These are phyloP conservation scores for Lagothrix lagotricha DNA, from an alignment of 2,797 vertebrate genomes.

Conservation along the genomic window DNA sequence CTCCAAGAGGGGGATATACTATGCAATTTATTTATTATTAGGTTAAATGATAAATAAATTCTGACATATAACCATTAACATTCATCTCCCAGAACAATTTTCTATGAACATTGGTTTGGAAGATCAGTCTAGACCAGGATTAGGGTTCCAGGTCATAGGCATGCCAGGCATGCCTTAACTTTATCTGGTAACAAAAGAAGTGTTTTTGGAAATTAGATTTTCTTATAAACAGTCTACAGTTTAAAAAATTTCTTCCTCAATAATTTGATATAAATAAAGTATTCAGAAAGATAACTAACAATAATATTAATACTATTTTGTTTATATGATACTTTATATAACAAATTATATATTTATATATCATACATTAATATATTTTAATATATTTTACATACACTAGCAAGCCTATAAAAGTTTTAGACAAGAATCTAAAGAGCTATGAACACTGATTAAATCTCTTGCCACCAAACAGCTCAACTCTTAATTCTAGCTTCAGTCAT, in stretches of 20 bases:
- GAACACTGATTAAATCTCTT: slow-evolving; percentile 19
- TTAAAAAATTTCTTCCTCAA: slow-evolving; percentile 37
- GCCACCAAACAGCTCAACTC: not conserved
- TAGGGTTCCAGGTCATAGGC: not conserved
- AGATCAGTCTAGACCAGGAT: not conserved
- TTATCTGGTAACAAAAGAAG: slow-evolving; percentile 23
- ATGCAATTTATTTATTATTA: slow-evolving; percentile 16
- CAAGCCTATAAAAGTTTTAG: slow-evolving; percentile 5
- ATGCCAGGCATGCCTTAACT: not conserved
- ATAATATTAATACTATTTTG: not conserved
- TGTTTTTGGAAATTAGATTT: not conserved
- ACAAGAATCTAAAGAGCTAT: not conserved
- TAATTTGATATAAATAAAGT: slow-evolving; percentile 36
- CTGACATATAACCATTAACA: not conserved
- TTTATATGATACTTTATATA: slow-evolving; percentile 24
- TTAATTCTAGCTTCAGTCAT: slow-evolving; percentile 48
- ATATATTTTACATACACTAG: slow-evolving; percentile 21
- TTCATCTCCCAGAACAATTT: not conserved
- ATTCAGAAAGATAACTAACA: not conserved
- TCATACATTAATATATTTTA: slow-evolving; percentile 15
- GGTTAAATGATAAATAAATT: too few relatives aligned
- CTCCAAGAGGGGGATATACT: slow-evolving; percentile 19
- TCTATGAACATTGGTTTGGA: not conserved
- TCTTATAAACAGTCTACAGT: not conserved
- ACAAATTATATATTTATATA: not conserved